Base-by-base conservation (phyloP, 1,140 invertebrate species). In the Atta cephalotes region DNA sequence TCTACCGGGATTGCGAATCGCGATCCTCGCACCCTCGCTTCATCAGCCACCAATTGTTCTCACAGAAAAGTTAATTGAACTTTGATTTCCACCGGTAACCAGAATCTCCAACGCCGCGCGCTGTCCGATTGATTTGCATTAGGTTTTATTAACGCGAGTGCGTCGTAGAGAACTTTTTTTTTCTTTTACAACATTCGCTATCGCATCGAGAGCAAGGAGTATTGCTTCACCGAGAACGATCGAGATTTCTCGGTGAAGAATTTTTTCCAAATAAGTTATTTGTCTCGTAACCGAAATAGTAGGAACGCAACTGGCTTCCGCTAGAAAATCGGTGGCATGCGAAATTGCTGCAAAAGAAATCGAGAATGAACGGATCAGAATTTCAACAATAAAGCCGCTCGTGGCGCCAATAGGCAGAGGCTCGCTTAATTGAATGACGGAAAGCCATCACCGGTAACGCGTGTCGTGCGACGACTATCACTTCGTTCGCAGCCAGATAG, bases 31-130 rank as follows among this genome's bases (percentile, higher is more conserved):
- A 53, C 66, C 84, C 76, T 85, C 78, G 90, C 88, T 92, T 93
- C 92, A 92, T 93, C 92, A 93, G 87, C 68, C 90, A 45, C 51
- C 92, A 91, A 93, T 93, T 93, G 92, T 93, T 92, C 87, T 72
- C 78, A 76, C 86, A 85, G 91, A 88, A 92, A 93, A 92, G 91
- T 92, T 93, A 93, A 93, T 93, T 92, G 92, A 92, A 93, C 92
- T 92, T 93, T 93, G 92, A 93, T 93, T 92, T 91, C 86, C 79
- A 60, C 68, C 71, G 66, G 89, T 92, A 91, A 92, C 92, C 87
- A 91, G 79, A 92, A 91, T 87, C 91, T 90, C 91, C 66, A 74
- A 70, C 39, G 62, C 12, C 39, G 53, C 28, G 77, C 56, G 58
- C 87, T 10, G 58, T n/a, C 70, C 82, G 84, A 92, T 91, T 89